These are phyloP conservation scores for Araneus ventricosus DNA, from an alignment of 1,140 invertebrate genomes.

Conservation along the genomic window DNA sequence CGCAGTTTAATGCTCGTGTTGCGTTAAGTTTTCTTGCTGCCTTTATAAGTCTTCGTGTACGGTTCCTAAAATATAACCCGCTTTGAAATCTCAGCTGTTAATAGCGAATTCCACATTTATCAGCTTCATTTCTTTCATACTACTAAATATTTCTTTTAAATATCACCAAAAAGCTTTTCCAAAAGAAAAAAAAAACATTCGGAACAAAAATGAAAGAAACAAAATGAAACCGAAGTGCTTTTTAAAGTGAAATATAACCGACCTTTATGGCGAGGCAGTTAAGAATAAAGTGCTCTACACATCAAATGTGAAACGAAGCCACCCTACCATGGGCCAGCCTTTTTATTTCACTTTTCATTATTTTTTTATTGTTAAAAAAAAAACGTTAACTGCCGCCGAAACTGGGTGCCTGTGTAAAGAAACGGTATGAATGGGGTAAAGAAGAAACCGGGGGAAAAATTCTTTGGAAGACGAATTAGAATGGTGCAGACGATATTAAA, in stretches of 20 bases:
- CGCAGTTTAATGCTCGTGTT: no score
- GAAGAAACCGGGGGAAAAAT: not conserved
- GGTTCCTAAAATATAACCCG: no score
- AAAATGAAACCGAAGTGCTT: constrained; percentile 11
- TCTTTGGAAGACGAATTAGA: constrained; percentile 37
- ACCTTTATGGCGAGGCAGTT: constrained; percentile 3
- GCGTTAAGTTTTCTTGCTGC: no score
- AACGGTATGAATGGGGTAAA: constrained; percentile 5
- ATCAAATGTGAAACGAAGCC: constrained; percentile 20
- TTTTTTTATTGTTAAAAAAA: constrained; percentile 9
- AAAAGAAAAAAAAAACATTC: not conserved
- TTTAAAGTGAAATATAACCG: constrained; percentile 61
- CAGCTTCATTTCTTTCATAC: not conserved
- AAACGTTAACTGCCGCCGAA: not conserved
- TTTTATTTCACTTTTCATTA: not conserved
- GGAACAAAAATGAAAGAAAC: not conserved
- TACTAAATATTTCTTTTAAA: not conserved
- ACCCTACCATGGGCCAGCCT: not conserved
- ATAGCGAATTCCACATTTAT: no score
- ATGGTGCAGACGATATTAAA: constrained; percentile 34
- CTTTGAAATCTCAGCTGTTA: no score
- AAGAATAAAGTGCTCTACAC: constrained; percentile 49
- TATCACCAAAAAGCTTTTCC: not conserved
- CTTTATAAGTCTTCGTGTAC: no score
- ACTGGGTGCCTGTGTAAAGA: constrained; percentile 27